phyloP scores from a whole-genome alignment of 2,888 invertebrate species.

The Eupithecia centaureata region DNA sequence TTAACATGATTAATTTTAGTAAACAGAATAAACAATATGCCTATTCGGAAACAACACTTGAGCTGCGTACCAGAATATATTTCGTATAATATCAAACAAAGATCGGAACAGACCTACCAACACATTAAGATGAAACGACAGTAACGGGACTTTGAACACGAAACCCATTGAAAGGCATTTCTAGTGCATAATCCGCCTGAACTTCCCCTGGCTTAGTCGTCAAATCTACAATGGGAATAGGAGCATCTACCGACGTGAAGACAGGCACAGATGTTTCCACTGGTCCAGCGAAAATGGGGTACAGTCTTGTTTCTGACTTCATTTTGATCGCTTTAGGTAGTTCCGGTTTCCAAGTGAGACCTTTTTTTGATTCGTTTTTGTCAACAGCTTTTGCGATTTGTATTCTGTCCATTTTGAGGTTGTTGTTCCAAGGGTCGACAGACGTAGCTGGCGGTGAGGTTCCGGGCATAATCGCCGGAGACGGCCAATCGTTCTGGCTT shows the following conservation, averaged over 20 bases:
- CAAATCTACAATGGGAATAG: conserved; percentile 62
- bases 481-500: conserved; percentile 66
- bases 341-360: conserved; percentile 58
- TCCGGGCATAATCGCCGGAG: conserved; percentile 65
- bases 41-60: conserved; percentile 71
- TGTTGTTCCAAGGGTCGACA: conserved; percentile 55
- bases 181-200: conserved; percentile 77
- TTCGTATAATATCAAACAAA: conserved; percentile 60
- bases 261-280: conserved; percentile 51
- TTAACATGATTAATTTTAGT: conserved; percentile 41
- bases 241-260: conserved; percentile 64
- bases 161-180: conserved; percentile 78
- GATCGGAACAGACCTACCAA: conserved; percentile 64
- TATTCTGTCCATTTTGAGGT: conserved; percentile 65
- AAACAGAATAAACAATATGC: conserved; percentile 61
- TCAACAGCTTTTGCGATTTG: conserved; percentile 52
- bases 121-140: conserved; percentile 78
- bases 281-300: conserved; percentile 61
- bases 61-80: conserved; percentile 64
- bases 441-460: conserved; percentile 58
- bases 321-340: conserved; percentile 53
- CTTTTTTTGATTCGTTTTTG: conserved; percentile 43
- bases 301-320: conserved; percentile 59
- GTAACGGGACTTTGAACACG: conserved; percentile 81
- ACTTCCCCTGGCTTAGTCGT: conserved; percentile 76